Evolutionary conservation across 2,113 vertebrate genomes (phyloP).

Genomic region (Chiloscyllium plagiosum): DNA sequence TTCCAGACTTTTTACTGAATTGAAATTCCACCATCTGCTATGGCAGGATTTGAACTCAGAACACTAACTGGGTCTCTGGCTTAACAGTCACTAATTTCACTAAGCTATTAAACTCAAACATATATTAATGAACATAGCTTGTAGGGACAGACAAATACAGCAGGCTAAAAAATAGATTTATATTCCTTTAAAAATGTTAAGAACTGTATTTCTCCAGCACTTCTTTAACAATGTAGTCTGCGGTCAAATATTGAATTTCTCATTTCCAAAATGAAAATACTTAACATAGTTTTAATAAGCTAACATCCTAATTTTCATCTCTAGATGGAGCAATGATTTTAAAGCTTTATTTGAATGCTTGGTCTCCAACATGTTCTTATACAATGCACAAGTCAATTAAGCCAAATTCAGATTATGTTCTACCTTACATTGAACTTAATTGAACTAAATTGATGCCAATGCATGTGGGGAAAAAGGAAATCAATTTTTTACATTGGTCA

Average conservation of each 20-base stretch:
- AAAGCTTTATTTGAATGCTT: not conserved
- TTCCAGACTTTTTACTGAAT: no score
- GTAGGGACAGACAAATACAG: not conserved
- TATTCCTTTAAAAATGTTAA: not conserved
- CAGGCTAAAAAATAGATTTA: slow-evolving; percentile 8
- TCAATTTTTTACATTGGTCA: not conserved
- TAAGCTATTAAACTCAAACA: not conserved
- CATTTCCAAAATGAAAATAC: not conserved
- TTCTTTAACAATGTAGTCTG: not conserved
- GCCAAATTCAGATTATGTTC: not conserved
- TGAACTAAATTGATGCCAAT: not conserved
- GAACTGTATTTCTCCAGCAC: not conserved
- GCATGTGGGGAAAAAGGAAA: not conserved
- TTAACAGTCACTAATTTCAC: no score
- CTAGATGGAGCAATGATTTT: not conserved
- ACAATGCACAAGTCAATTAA: not conserved
- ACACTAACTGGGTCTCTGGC: no score
- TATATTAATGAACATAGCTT: not conserved
- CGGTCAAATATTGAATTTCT: not conserved
- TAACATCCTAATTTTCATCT: not conserved
- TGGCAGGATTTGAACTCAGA: no score
- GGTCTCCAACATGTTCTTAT: not conserved
- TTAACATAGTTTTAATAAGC: not conserved
- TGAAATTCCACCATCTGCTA: no score
- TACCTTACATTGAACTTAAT: not conserved